phyloP scores from a whole-genome alignment of 1,140 invertebrate species.

The Parasteatoda tepidariorum region DNA sequence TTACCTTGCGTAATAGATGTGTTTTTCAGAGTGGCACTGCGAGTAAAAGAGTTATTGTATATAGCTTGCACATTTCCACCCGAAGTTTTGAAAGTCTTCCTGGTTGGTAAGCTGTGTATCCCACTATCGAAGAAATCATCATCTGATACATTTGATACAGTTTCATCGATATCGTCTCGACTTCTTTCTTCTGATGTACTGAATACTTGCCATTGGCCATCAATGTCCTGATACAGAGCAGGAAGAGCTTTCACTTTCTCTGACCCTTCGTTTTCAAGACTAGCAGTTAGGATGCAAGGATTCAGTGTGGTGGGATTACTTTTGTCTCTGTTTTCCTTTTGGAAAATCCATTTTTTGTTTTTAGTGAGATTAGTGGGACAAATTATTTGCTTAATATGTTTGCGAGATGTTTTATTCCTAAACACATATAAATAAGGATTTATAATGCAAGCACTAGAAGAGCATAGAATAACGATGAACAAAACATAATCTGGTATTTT shows the following conservation, averaged over 20 bases:
- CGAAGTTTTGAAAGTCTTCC: neutral
- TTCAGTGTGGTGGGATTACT: neutral
- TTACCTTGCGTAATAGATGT: neutral
- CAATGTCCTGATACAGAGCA: slow-evolving; percentile 36
- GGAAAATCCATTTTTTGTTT: slow-evolving; percentile 41
- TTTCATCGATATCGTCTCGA: slow-evolving; percentile 52
- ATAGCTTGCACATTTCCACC: slow-evolving; percentile 39
- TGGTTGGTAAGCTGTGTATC: neutral
- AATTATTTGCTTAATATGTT: slow-evolving; percentile 46
- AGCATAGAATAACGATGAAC: slow-evolving; percentile 29
- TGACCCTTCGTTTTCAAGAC: slow-evolving; percentile 39
- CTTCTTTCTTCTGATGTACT: slow-evolving; percentile 47
- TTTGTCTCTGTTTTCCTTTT: slow-evolving; percentile 26
- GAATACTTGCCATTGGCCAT: slow-evolving; percentile 45
- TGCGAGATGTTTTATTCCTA: slow-evolving; percentile 49
- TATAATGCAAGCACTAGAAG: slow-evolving; percentile 43
- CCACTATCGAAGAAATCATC: slow-evolving; percentile 49
- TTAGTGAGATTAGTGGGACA: slow-evolving; percentile 22
- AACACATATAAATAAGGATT: slow-evolving; percentile 62
- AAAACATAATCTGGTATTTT: slow-evolving; percentile 26
- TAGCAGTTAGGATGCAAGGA: slow-evolving; percentile 42
- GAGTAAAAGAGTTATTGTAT: slow-evolving; percentile 34
- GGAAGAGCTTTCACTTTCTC: slow-evolving; percentile 55
- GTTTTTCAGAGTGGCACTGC: neutral
- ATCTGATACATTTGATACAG: slow-evolving; percentile 42